Evolutionary conservation across 1,140 invertebrate genomes (phyloP), one percentile per base, ranked within the genome.

Genomic region (Achroia grisella): DNA sequence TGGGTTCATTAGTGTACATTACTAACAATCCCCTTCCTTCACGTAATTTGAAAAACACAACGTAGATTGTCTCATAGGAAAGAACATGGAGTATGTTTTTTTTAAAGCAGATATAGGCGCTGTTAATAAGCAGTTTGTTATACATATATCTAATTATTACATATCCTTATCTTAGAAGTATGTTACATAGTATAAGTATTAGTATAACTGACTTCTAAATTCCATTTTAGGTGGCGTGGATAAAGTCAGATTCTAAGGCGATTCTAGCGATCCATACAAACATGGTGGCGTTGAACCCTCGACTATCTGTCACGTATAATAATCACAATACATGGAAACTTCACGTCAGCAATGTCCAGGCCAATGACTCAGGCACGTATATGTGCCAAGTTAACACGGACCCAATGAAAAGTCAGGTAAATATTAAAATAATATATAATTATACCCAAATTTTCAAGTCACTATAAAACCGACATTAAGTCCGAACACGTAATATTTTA

Each of bases 281-380:
- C 69, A 93, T 96, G 89, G 95, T 97, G 48, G 92, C 94, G 10
- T 89, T 95, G 71, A 96, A 96, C 87, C 90, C 92, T 23, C 88
- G 94, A 39, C 89, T 95, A 48, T 91, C 91, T 14, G 94, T 96
- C 48, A 95, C 93, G 34, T 94, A 96, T 86, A 96, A 96, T 85
- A 94, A 94, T 35, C 94, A 96, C 84, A 95, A 96, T 71, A 95
- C 94, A 44, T 97, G 95, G 94, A 95, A 93, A 77, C 89, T 97
- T 55, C 92, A 95, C 83, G 92, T 97, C 66, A 90, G 90, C 50
- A 94, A 95, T 71, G 94, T 97, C 17, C 94, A 95, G 77, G 91
- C 93, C 62, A 94, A 94, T 69, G 95, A 97, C 79, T 93, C 92
- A 1, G 95, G 94, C 42, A 93, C 91, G 13, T 96, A 95, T 78